Base-by-base conservation (phyloP, 2,888 invertebrate genomes). In the Patella caerulea region DNA sequence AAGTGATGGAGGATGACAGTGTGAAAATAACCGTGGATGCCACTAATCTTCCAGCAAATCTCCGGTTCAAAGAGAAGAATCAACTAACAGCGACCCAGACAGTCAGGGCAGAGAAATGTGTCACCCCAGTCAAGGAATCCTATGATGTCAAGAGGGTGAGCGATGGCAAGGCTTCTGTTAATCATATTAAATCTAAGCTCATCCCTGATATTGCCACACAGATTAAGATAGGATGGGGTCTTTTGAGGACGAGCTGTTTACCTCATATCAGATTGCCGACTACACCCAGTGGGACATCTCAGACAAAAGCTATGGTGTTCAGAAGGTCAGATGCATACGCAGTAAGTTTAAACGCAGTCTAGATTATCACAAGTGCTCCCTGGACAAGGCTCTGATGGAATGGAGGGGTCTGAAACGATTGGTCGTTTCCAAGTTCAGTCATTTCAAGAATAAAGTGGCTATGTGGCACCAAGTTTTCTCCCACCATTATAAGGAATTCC, bases 381-480 rank as follows among this genome's bases (percentile, higher is more conserved):
- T 17, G 7, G 73, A 73, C 53, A 11, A 14, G 19, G 73, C 73
- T 52, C 54, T 73, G 17, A 17, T 17, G 17, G 73, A 73, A 19
- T 54, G 52, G 73, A 17, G 54, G 53, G 53, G 19, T n/a, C 17
- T 52, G 12, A 53, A 53, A 19, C 9, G 24, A 54, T 12, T 73
- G 15, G 54, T 53, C 14, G 4, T 11, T 17, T 7, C 11, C 54
- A 45, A 73, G 53, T 52, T 52, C 24, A 7, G 17, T 3, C 53
- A 54, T 9, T 53, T 73, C 24, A 73, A 34, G 7, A 73, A 24
- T 19, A 11, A 7, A 73, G 53, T 73, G 12, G 9, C 53, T 5
- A 17, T 73, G 15, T 73, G 73, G 53, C 14, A 73, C 15, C 15
- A 73, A 53, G 15, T 73, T 11, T 73, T 52, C 17, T 19, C 53